Percentiles rank a stretch among this genome's conserved stretches.
phyloP scores from a whole-genome alignment of 1,140 invertebrate genomes.

The Drosophila parvula region DNA sequence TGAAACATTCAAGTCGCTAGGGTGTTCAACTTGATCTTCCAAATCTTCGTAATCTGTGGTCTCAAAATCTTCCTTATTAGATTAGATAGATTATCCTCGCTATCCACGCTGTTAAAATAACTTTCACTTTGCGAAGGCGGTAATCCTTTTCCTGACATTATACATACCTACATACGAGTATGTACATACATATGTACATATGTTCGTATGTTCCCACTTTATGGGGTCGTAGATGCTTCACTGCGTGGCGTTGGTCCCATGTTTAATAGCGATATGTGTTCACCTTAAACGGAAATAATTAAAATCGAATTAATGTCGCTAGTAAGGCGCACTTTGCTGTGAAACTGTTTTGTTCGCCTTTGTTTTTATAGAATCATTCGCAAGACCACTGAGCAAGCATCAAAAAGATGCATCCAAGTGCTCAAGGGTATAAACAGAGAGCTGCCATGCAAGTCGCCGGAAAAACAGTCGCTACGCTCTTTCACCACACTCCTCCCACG shows the following conservation, averaged over 20 bases:
- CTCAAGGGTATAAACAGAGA: slow-evolving; percentile 76
- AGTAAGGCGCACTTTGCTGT: neutral
- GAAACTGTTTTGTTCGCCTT: slow-evolving; percentile 24
- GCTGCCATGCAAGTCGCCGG: slow-evolving; percentile 51
- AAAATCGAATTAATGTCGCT: neutral
- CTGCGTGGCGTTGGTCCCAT: neutral
- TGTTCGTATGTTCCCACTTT: too few species aligned
- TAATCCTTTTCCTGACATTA: too few species aligned
- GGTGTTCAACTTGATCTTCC: too few species aligned
- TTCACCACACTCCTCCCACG: slow-evolving; percentile 52
- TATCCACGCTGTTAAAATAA: too few species aligned
- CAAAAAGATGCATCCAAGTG: neutral
- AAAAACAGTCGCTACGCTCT: slow-evolving; percentile 24
- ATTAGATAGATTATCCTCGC: too few species aligned
- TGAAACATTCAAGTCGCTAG: too few species aligned
- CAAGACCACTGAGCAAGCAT: slow-evolving; percentile 56
- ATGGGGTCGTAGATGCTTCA: too few species aligned
- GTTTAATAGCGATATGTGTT: neutral
- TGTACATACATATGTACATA: too few species aligned
- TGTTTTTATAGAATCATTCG: slow-evolving; percentile 71
- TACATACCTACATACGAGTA: too few species aligned
- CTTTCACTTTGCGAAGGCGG: too few species aligned
- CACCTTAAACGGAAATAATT: neutral
- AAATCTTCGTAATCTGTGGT: too few species aligned
- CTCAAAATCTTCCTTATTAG: too few species aligned